Percentiles rank a stretch among this genome's conserved stretches.
Evolutionary conservation across 1,140 invertebrate species (phyloP).

Genomic region (Drosophila grimshawi): DNA sequence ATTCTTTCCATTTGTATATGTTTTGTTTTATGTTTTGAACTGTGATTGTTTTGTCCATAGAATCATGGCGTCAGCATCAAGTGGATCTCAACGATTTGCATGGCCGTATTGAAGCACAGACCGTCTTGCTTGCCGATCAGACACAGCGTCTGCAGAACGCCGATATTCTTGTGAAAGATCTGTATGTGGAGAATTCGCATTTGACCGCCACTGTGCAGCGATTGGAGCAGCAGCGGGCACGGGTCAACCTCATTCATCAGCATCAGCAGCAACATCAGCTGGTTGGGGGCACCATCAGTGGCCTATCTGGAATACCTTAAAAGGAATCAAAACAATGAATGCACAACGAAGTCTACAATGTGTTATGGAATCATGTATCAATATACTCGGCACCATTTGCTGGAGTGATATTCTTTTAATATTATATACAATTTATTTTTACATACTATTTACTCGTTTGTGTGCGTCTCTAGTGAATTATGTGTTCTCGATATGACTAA

Average conservation of each 20-base stretch:
- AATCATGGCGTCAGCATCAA: constrained; percentile 88
- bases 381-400: constrained; percentile 34
- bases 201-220: constrained; percentile 88
- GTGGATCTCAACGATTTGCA: constrained; percentile 87
- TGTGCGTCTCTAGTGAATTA: constrained; percentile 37
- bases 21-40: background rate
- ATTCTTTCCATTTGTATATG: background rate
- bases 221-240: constrained; percentile 86
- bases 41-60: constrained; percentile 74
- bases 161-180: constrained; percentile 90
- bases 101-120: constrained; percentile 86
- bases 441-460: constrained; percentile 45
- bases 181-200: constrained; percentile 92
- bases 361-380: constrained; percentile 28
- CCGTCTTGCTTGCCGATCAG: constrained; percentile 88
- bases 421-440: constrained; percentile 33
- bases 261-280: constrained; percentile 70
- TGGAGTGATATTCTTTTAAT: constrained; percentile 30
- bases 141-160: constrained; percentile 88
- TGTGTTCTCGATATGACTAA: constrained; percentile 47
- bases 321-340: constrained; percentile 30
- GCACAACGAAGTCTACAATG: constrained; percentile 53
- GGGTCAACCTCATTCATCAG: constrained; percentile 78
- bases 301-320: constrained; percentile 82
- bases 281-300: constrained; percentile 35